phyloP scores from a whole-genome alignment of 2,797 vertebrate species.

The Myiothlypis coronata region DNA sequence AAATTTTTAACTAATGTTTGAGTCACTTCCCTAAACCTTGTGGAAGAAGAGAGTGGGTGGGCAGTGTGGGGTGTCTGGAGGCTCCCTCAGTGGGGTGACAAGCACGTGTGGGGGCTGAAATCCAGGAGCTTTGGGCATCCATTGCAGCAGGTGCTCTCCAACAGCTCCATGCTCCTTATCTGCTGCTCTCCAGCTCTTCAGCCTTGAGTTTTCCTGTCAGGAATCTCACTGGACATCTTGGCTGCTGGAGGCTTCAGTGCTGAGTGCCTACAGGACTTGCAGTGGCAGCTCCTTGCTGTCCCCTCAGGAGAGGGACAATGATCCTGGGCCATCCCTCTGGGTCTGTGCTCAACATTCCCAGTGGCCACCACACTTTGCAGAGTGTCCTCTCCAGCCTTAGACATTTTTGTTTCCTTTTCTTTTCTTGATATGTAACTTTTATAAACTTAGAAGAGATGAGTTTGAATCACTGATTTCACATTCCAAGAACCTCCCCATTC shows the following conservation, averaged over 20 bases:
- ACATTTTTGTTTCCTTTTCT: rapidly evolving
- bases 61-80: background rate
- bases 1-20: slow-evolving; percentile 17
- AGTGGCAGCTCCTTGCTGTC: background rate
- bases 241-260: background rate
- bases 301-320: background rate
- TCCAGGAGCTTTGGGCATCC: background rate
- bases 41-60: background rate
- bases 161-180: background rate
- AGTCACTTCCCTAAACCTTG: slow-evolving; percentile 15
- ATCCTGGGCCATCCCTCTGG: background rate
- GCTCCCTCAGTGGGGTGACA: background rate
- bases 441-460: background rate
- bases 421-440: background rate
- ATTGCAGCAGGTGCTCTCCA: background rate
- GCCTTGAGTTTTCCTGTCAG: background rate
- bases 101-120: background rate
- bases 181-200: background rate
- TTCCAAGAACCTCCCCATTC: background rate
- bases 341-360: background rate
- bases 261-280: rapidly evolving
- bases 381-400: background rate
- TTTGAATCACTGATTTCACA: background rate
- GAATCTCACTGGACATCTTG: background rate
- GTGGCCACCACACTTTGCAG: background rate